Evolutionary conservation across 2,888 invertebrate species (phyloP), one percentile per base, ranked within the genome.

Genomic region (Drosophila robusta): DNA sequence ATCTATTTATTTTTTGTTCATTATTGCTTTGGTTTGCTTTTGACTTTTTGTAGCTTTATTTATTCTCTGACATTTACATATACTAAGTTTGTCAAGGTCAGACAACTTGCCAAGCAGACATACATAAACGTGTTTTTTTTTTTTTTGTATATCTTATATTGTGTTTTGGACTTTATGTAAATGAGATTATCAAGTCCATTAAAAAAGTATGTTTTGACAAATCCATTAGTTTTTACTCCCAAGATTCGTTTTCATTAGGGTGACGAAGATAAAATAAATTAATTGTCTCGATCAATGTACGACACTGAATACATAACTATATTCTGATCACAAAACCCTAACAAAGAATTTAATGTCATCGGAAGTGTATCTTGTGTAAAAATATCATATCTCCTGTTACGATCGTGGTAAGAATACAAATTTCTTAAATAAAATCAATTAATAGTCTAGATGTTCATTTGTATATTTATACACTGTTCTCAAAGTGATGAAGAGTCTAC

Each of bases 51-150:
- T 12, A 6, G 24, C 11, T 24, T 24, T 4, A 4, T 24, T 38
- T 4, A 3, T 52, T 8, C 8, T 32, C 45, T 32, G 54, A 14
- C 45, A 54, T 54, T 54, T 54, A 45, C 45, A 54, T 45, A 41
- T 11, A 38, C 29, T 29, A 29, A 18, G 44, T 45, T 44, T 29
- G 22, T 45, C 45, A 54, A 45, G 54, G 54, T 54, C 54, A 54
- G 22, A 14, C 11, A 4, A 11, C 29, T 44, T 32, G 42, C 6
- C 9, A 44, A 9, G 16, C 16, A 26, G 9, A 41, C 12, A 39
- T 12, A 39, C 14, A 22, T 22, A 45, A 45, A 22, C 14, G 7
- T 2, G 29, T 7, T 9, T 22, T 29, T 54, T 44, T n/a, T n/a
- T 29, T n/a, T 8, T 39, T 26, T 5, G 12, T 14, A 29, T 29